Percentiles rank a stretch among this genome's conserved stretches.
phyloP scores from a whole-genome alignment of 2,113 vertebrate species.

The Otis tarda region DNA sequence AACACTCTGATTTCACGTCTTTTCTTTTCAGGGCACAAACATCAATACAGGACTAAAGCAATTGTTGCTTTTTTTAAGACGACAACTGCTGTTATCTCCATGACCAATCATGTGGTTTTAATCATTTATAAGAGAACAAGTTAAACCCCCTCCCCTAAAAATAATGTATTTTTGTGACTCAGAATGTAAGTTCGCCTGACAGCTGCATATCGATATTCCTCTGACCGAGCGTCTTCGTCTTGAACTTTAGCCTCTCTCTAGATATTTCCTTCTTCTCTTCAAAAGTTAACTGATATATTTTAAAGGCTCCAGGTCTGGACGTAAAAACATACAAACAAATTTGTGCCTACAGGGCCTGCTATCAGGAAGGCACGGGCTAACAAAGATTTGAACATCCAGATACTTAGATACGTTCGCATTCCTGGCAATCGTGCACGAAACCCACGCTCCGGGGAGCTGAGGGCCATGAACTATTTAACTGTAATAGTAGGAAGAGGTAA shows the following conservation, averaged over 20 bases:
- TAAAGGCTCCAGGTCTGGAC: background rate
- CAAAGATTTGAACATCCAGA: background rate
- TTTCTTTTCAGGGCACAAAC: conserved; percentile 8
- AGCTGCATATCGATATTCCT: conserved; percentile 43
- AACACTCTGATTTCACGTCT: background rate
- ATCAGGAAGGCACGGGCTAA: background rate
- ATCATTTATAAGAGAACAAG: background rate
- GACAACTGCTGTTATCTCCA: background rate
- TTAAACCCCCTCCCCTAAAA: background rate
- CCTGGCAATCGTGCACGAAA: background rate
- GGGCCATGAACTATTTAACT: conserved; percentile 23
- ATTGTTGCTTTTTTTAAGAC: background rate
- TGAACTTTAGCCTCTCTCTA: conserved; percentile 3
- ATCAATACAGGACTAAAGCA: background rate
- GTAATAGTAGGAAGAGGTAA: conserved; percentile 42
- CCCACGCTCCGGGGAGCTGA: background rate
- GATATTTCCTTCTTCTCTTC: background rate
- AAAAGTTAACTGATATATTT: background rate
- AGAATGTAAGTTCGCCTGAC: conserved; percentile 2
- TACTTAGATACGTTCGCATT: background rate
- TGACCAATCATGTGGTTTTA: background rate
- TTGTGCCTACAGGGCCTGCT: background rate
- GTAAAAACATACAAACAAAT: background rate
- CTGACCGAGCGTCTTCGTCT: background rate
- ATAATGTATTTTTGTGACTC: background rate